These are phyloP conservation scores for Chrysogorgia sp. DNA, from an alignment of 92 coral and sea anemone species.

Conservation along the genomic window DNA sequence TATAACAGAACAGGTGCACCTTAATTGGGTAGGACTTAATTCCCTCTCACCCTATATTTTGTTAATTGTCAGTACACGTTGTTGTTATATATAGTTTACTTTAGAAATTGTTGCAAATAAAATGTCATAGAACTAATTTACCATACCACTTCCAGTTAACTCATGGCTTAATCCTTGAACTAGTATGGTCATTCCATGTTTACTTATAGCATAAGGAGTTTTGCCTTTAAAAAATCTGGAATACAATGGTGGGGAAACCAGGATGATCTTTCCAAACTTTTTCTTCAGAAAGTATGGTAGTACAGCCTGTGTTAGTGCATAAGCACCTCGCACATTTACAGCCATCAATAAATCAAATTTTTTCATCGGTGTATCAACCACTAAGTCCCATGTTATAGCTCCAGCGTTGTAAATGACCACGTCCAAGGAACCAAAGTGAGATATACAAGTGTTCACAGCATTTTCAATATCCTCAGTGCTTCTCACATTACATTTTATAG, in stretches of 20 bases:
- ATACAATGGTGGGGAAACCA: conserved; percentile 32
- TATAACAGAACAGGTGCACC: not conserved
- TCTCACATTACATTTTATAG: conserved; percentile 31
- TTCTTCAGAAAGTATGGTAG: conserved; percentile 16
- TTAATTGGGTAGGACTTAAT: too few species aligned
- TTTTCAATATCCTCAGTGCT: conserved; percentile 4
- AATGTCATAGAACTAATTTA: too few species aligned
- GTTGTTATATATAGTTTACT: too few species aligned
- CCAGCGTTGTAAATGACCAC: conserved; percentile 28
- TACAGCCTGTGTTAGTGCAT: conserved; percentile 23
- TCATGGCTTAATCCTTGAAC: conserved; percentile 37
- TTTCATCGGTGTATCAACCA: conserved; percentile 20
- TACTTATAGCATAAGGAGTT: conserved; percentile 28
- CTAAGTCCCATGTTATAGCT: conserved; percentile 19
- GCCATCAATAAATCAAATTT: conserved; percentile 25
- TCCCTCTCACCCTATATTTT: too few species aligned
- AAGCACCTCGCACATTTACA: conserved; percentile 30
- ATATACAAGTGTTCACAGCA: conserved; percentile 30
- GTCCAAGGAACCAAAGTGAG: conserved; percentile 33
- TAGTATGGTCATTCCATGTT: conserved; percentile 31
- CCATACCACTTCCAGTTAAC: conserved; percentile 26
- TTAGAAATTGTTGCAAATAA: too few species aligned
- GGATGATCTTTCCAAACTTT: not conserved
- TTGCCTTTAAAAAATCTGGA: conserved; percentile 33
- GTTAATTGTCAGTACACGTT: too few species aligned